phyloP scores from a whole-genome alignment of 2,113 vertebrate species.

The Cercopithecus mona region DNA sequence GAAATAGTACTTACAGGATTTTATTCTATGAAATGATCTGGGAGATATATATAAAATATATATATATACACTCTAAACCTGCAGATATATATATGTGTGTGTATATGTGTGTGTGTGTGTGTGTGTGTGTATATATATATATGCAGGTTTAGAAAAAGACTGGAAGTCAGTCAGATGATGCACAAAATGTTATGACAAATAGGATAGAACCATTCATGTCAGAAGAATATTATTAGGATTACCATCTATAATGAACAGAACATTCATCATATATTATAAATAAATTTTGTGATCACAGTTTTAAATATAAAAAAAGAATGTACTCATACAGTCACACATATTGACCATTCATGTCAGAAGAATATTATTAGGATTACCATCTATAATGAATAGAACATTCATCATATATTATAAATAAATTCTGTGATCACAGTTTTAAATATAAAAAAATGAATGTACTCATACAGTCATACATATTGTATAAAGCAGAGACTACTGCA shows the following conservation, averaged over 20 bases:
- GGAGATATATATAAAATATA: background rate
- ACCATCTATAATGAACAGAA: too few species aligned
- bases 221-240: too few species aligned
- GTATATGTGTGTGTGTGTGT: rapidly evolving
- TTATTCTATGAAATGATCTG: background rate
- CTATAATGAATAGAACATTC: background rate
- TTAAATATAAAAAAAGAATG: too few species aligned
- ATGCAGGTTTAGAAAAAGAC: too few species aligned
- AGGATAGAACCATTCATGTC: too few species aligned
- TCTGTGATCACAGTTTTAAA: background rate
- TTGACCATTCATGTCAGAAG: background rate
- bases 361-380: background rate
- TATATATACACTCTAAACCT: background rate
- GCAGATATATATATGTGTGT: too few species aligned
- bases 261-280: too few species aligned
- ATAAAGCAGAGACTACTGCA: background rate
- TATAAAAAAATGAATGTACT: background rate
- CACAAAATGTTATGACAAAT: background rate
- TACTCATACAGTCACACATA: too few species aligned
- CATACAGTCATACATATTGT: too few species aligned
- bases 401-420: background rate
- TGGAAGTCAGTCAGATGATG: background rate
- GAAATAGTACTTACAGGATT: background rate
- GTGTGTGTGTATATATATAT: rapidly evolving
- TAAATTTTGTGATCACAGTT: too few species aligned